phyloP scores from a whole-genome alignment of 1,140 invertebrate species.

The Planococcus citri region DNA sequence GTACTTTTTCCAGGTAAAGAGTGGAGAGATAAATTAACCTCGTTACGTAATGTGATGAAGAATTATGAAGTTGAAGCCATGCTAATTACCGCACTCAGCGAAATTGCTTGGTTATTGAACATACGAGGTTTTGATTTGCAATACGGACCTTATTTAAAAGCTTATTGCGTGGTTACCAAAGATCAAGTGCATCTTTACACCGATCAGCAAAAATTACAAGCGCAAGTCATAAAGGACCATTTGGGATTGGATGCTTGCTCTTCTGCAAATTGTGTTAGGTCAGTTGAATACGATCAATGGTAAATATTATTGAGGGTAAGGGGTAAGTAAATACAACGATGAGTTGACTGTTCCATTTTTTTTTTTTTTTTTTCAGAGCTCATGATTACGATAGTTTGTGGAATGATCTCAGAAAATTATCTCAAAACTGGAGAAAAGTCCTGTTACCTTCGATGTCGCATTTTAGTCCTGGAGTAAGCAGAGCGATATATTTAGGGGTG shows the following conservation, averaged over 20 bases:
- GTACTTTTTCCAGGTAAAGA: constrained; percentile 39
- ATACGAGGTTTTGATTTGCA: constrained; percentile 83
- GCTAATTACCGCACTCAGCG: constrained; percentile 77
- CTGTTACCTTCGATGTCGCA: constrained; percentile 56
- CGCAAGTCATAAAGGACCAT: constrained; percentile 38
- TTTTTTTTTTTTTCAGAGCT: constrained; percentile 30
- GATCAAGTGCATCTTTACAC: constrained; percentile 49
- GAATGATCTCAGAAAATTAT: constrained; percentile 50
- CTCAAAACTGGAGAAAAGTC: constrained; percentile 50
- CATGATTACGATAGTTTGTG: constrained; percentile 56
- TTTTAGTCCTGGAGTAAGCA: constrained; percentile 59
- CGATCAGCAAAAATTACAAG: constrained; percentile 43
- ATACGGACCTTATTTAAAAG: constrained; percentile 69
- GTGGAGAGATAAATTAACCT: constrained; percentile 59
- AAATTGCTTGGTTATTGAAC: constrained; percentile 90
- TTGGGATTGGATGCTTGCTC: constrained; percentile 46
- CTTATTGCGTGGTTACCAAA: constrained; percentile 60
- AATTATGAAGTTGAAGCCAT: constrained; percentile 56
- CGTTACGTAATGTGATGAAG: constrained; percentile 51
- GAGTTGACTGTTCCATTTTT: too few species aligned
- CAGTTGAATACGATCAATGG: constrained; percentile 27
- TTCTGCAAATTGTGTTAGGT: constrained; percentile 52
- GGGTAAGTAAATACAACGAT: neutral
- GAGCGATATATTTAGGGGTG: constrained; percentile 56
- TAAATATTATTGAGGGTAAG: constrained; percentile 16